Conservation (phyloP, 2,113 vertebrate species). For the Pollimyrus isidori region DNA sequence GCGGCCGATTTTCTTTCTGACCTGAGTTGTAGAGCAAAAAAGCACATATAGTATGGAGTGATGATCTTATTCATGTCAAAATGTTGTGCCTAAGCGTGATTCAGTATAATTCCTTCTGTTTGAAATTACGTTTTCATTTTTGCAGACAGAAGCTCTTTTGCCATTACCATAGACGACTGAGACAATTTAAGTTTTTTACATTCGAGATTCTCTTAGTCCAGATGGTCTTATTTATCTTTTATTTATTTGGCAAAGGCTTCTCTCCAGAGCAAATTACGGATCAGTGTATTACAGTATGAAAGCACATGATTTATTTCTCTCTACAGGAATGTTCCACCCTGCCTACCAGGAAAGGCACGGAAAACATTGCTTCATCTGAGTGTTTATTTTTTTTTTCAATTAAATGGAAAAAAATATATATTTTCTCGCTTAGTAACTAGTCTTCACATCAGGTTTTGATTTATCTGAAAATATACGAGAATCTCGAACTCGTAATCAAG, state of each 20-base stretch:
- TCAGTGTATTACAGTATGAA: background rate
- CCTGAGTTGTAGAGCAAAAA: conserved; percentile 53
- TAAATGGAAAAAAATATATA: background rate
- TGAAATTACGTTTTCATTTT: background rate
- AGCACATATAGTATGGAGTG: background rate
- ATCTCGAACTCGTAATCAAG: background rate
- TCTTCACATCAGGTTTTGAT: background rate
- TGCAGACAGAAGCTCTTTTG: background rate
- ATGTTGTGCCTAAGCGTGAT: background rate
- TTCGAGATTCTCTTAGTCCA: background rate
- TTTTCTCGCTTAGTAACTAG: background rate
- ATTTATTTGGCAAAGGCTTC: background rate
- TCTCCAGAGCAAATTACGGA: background rate
- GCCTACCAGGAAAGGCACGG: background rate
- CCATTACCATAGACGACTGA: background rate
- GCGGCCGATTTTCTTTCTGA: conserved; percentile 84
- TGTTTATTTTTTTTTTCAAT: background rate
- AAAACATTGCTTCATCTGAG: background rate
- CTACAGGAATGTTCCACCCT: background rate
- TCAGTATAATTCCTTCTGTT: background rate
- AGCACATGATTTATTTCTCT: background rate
- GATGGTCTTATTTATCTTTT: background rate
- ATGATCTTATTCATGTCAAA: background rate
- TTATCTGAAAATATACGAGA: background rate
- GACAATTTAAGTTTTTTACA: background rate